Conservation (phyloP, 2,888 invertebrate genomes). For the Acleris cristana region DNA sequence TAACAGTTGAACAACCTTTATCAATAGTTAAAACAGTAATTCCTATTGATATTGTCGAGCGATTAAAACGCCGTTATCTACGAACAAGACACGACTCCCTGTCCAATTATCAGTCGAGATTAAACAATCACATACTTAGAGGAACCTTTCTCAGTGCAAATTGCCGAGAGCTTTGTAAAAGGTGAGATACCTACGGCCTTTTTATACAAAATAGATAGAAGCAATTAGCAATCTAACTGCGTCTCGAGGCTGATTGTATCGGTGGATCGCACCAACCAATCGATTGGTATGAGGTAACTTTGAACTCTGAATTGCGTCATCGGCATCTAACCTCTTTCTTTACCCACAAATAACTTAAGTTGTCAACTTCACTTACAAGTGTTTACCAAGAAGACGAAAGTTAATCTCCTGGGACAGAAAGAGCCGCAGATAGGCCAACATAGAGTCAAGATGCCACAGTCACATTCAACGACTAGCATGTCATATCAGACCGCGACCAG, state of each 20-base stretch:
- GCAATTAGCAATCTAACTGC: constrained; percentile 14
- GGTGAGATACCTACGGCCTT: background rate
- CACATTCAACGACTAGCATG: too few species aligned
- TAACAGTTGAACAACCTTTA: constrained; percentile 14
- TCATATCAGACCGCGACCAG: too few species aligned
- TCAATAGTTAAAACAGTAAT: background rate
- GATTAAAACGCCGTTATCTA: constrained; percentile 26
- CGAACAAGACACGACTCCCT: constrained; percentile 9
- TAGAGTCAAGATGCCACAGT: too few species aligned
- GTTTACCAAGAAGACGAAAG: too few species aligned
- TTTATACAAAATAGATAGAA: background rate
- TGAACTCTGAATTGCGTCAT: background rate
- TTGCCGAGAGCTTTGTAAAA: constrained; percentile 2
- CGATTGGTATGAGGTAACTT: too few species aligned
- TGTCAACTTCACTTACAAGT: too few species aligned
- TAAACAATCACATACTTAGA: constrained; percentile 8
- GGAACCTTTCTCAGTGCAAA: constrained; percentile 6
- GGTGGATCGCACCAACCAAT: background rate
- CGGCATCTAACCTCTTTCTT: background rate
- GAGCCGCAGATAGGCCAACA: too few species aligned
- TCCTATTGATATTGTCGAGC: constrained; percentile 7
- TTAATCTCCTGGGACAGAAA: too few species aligned
- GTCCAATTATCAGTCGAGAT: constrained; percentile 13
- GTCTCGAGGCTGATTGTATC: background rate
- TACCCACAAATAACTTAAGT: too few species aligned